Conservation (phyloP, 2,888 invertebrate species). For the Nephrotoma flavescens region DNA sequence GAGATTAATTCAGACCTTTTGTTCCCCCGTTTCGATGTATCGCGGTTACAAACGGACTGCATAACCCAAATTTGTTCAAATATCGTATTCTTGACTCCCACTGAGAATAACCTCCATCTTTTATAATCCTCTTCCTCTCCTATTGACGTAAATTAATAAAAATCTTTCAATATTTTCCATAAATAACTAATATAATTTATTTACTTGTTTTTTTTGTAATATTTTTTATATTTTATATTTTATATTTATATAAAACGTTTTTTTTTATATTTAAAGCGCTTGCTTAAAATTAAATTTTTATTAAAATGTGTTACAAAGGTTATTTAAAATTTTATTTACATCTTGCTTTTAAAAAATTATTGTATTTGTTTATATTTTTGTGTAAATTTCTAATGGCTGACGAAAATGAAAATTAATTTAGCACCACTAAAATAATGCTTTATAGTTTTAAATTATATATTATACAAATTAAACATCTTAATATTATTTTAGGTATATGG, state of each 20-base stretch:
- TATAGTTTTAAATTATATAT: not conserved
- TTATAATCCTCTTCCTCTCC: too few relatives aligned
- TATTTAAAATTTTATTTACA: not conserved
- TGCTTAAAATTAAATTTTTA: not conserved
- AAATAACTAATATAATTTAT: not conserved
- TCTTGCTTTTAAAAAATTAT: not conserved
- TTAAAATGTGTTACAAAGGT: not conserved
- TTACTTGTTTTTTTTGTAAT: not conserved
- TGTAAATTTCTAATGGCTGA: not conserved
- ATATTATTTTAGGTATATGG: too few relatives aligned
- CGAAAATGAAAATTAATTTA: too few relatives aligned
- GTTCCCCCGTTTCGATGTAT: too few relatives aligned
- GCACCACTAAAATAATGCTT: not conserved
- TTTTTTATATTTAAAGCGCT: not conserved
- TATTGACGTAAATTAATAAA: too few relatives aligned
- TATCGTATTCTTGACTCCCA: too few relatives aligned
- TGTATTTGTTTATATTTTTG: not conserved
- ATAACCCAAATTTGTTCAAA: too few relatives aligned
- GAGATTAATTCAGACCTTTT: too few relatives aligned
- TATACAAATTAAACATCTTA: too few relatives aligned
- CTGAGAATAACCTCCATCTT: too few relatives aligned
- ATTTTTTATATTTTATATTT: not conserved
- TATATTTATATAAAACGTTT: not conserved
- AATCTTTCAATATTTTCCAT: too few relatives aligned
- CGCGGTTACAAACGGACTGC: too few relatives aligned